Conservation (phyloP, 2,797 vertebrate species). For the Poecilia gillii region DNA sequence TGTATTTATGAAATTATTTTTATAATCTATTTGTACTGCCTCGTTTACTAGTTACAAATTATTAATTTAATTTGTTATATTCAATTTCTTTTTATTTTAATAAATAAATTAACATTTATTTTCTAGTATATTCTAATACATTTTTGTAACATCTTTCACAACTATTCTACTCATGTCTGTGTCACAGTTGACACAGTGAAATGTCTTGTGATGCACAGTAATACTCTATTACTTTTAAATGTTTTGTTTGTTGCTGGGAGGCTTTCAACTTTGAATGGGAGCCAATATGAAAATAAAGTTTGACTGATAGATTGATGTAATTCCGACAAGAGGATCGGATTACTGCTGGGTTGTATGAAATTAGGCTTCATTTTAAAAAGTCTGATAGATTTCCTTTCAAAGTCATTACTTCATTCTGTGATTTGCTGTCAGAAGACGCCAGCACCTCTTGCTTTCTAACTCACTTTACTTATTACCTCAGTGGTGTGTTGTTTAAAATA, state of each 20-base stretch:
- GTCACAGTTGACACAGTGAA: neutral
- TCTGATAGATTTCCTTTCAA: constrained; percentile 26
- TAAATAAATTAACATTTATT: neutral
- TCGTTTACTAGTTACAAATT: neutral
- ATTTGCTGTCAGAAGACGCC: constrained; percentile 32
- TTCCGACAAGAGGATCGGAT: constrained; percentile 15
- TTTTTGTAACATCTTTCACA: neutral
- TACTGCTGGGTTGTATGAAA: constrained; percentile 15
- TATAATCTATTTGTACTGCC: neutral
- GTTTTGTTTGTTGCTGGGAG: neutral
- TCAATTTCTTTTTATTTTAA: neutral
- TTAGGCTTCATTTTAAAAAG: constrained; percentile 15
- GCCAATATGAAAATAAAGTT: neutral
- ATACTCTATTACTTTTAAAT: neutral
- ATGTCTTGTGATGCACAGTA: neutral
- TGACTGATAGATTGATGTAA: neutral
- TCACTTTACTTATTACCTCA: constrained; percentile 24
- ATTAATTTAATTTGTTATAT: neutral
- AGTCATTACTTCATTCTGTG: constrained; percentile 17
- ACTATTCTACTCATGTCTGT: neutral
- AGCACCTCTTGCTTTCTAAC: constrained; percentile 31
- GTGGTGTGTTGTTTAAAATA: constrained; percentile 24
- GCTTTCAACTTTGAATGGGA: neutral
- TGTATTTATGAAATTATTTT: neutral
- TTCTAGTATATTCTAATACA: neutral